phyloP scores from a whole-genome alignment of 2,888 invertebrate species.

The Polydrusus pterygomalis region DNA sequence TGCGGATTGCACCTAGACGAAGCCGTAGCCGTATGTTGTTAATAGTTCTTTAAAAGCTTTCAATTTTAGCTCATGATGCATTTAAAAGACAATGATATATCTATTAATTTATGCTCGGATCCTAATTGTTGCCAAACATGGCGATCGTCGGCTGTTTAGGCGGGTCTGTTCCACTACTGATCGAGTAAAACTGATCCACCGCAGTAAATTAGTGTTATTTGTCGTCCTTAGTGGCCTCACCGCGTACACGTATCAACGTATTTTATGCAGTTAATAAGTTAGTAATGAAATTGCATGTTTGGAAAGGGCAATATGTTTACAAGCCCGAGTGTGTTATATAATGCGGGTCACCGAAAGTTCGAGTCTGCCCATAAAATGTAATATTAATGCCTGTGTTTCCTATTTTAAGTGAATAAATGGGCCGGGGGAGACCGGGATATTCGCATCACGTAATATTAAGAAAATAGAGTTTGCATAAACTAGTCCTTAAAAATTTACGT shows the following conservation, averaged over 20 bases:
- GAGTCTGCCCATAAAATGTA: slow-evolving; percentile 7
- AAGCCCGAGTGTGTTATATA: slow-evolving; percentile 16
- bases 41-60: too few relatives aligned
- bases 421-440: neutral
- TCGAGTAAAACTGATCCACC: neutral
- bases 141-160: neutral
- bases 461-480: slow-evolving; percentile 1
- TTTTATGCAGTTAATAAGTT: slow-evolving; percentile 12
- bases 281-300: slow-evolving; percentile 43
- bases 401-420: slow-evolving; percentile 10
- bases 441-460: neutral
- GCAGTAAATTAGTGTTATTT: neutral
- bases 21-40: too few relatives aligned
- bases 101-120: too few relatives aligned
- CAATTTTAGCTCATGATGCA: too few relatives aligned
- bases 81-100: too few relatives aligned
- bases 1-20: too few relatives aligned
- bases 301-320: slow-evolving; percentile 45
- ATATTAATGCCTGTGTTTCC: neutral
- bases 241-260: neutral
- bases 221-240: neutral
- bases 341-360: slow-evolving; percentile 12
- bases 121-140: too few relatives aligned
- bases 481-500: neutral
- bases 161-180: neutral